These are phyloP conservation scores for Turnix velox DNA, from an alignment of 2,113 vertebrate species.

Conservation along the genomic window DNA sequence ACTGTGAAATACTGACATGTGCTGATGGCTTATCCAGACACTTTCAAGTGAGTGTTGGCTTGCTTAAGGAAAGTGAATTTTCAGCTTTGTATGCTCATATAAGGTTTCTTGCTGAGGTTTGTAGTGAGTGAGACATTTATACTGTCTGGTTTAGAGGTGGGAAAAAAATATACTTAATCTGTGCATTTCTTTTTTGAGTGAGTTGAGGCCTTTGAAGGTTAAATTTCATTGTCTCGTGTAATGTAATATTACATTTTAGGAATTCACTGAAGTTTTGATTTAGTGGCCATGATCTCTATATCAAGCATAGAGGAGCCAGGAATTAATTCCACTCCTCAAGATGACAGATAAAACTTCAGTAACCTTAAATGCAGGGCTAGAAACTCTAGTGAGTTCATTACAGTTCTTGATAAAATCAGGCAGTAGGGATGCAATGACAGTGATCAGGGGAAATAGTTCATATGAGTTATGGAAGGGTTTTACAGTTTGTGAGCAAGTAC, in stretches of 20 bases:
- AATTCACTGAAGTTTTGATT: not conserved
- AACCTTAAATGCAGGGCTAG: not conserved
- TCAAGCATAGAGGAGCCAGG: not conserved
- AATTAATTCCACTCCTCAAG: not conserved
- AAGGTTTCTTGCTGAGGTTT: not conserved
- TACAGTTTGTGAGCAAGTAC: not conserved
- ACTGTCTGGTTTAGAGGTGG: not conserved
- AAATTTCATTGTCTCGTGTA: not conserved
- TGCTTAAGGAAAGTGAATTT: not conserved
- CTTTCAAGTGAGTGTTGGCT: not conserved
- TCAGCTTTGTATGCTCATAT: not conserved
- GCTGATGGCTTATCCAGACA: conserved; percentile 43
- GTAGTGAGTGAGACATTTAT: not conserved
- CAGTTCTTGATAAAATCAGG: not conserved
- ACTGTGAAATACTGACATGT: not conserved
- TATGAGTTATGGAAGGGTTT: not conserved
- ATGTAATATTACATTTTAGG: not conserved
- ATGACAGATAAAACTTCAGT: not conserved
- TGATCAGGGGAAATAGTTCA: not conserved
- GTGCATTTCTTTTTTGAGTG: not conserved
- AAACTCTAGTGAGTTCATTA: not conserved
- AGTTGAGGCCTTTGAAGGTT: not conserved
- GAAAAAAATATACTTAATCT: not conserved
- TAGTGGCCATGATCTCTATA: not conserved
- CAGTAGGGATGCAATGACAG: not conserved